Percentiles rank a stretch among this genome's conserved stretches.
Conservation (phyloP, 2,113 vertebrate genomes). For the Hiodon alosoides region DNA sequence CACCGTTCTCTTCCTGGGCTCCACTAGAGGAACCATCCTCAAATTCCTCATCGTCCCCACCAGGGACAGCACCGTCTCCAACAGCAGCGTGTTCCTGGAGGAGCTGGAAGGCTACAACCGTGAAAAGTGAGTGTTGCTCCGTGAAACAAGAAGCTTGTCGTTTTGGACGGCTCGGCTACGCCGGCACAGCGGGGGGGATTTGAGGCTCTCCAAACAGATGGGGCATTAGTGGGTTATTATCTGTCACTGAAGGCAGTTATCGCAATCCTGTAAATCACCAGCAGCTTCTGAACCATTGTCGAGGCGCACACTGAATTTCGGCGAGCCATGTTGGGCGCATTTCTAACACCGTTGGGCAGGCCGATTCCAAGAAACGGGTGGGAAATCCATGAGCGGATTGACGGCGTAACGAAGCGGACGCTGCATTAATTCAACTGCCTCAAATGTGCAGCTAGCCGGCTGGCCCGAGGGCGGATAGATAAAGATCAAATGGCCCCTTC, state of each 20-base stretch:
- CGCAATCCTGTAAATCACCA: slow-evolving; percentile 37
- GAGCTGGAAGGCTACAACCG: slow-evolving; percentile 90
- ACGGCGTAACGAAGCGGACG: too few relatives aligned
- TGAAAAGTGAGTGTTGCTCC: slow-evolving; percentile 66
- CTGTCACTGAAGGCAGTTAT: slow-evolving; percentile 42
- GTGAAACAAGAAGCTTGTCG: not conserved
- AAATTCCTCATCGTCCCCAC: slow-evolving; percentile 87
- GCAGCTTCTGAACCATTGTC: slow-evolving; percentile 37
- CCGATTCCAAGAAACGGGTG: too few relatives aligned
- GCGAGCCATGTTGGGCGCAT: too few relatives aligned
- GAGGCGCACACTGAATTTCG: not conserved
- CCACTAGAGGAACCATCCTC: slow-evolving; percentile 81
- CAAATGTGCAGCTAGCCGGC: too few relatives aligned
- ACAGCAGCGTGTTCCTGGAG: slow-evolving; percentile 78
- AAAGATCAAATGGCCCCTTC: too few relatives aligned
- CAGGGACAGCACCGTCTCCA: slow-evolving; percentile 59
- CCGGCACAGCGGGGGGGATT: slow-evolving; percentile 17
- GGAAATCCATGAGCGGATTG: too few relatives aligned
- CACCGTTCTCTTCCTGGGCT: slow-evolving; percentile 86
- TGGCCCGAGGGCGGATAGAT: too few relatives aligned
- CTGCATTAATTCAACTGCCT: too few relatives aligned
- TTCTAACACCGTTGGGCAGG: too few relatives aligned
- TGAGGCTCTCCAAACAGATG: slow-evolving; percentile 27
- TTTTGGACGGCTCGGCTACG: not conserved
- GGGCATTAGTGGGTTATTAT: slow-evolving; percentile 42